Base-by-base conservation (phyloP, 2,113 vertebrate species). In the Indri indri region DNA sequence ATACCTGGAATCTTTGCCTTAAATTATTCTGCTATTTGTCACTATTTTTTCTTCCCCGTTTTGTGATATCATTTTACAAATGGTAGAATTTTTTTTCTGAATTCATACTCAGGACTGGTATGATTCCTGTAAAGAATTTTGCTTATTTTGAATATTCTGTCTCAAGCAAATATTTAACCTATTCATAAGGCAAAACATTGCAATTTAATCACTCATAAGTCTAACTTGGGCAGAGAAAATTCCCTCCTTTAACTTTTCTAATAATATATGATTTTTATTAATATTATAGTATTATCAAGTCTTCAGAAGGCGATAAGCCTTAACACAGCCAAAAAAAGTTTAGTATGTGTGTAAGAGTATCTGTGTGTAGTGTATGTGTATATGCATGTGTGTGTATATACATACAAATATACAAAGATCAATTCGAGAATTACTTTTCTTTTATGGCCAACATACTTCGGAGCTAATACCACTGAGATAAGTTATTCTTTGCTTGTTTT, bases 151-250 rank as follows among this genome's bases (percentile, higher is more conserved):
- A 76, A 84, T 59, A 88, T 84, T 73, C 63, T 95, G 1, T 68
- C 42, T 88, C n/a, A 66, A 73, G 50, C 84, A 97, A 95, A 70
- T 92, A 90, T 73, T 94, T 94, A 88, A 92, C 63, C 47, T 83
- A 1, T 66, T 57, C 45, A 70, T 50, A 93, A 79, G 34, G 52
- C 52, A 96, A 90, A 82, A 42, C 32, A 52, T 71, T 85, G 47
- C 5, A 73, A 17, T 83, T 89, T 79, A 94, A 84, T 95, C 32
- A 84, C 23, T 30, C 3, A 0, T 94, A 76, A 70, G 74, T 73
- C 6, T 93, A 87, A 81, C 83, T 96, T 89, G 40, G 87, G 68
- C 83, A 63, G 80, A 97, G 30, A 77, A 74, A 84, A 4, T 27
- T 79, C 79, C 90, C 22, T 88, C 16, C 68, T 86, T 86, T 77